phyloP scores from a whole-genome alignment of 2,888 invertebrate genomes.

The Chrysina gloriosa region DNA sequence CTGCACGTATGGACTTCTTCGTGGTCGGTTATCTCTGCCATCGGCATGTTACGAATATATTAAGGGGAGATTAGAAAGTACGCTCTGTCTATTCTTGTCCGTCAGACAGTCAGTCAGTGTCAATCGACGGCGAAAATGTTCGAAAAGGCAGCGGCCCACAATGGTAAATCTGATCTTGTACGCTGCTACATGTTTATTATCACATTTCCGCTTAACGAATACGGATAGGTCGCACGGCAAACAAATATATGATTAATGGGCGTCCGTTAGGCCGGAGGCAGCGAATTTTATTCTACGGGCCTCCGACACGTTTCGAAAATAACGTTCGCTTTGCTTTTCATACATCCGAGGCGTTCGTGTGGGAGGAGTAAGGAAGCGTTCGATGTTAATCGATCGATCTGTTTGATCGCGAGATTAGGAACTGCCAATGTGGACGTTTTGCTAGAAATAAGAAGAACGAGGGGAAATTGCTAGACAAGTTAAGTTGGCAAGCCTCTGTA shows the following conservation, averaged over 20 bases:
- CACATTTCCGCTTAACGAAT: conserved; percentile 11
- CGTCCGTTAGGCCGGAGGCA: not conserved
- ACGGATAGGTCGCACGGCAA: not conserved
- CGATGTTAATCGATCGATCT: no score
- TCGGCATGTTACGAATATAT: conserved; percentile 30
- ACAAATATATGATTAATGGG: conserved; percentile 29
- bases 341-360: no score
- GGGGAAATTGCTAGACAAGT: no score
- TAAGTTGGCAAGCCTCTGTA: no score
- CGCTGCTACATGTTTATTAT: conserved; percentile 27
- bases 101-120: conserved; percentile 32
- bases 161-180: conserved; percentile 16
- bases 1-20: not conserved
- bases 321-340: no score
- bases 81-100: conserved; percentile 24
- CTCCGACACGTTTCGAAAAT: not conserved
- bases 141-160: not conserved
- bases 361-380: no score
- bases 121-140: conserved; percentile 29
- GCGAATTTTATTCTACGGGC: conserved; percentile 13
- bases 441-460: no score
- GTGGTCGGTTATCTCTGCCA: conserved; percentile 13
- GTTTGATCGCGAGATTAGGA: no score
- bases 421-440: no score
- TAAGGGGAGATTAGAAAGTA: conserved; percentile 35